phyloP scores from a whole-genome alignment of 2,113 vertebrate genomes.

The Vidua chalybeata region DNA sequence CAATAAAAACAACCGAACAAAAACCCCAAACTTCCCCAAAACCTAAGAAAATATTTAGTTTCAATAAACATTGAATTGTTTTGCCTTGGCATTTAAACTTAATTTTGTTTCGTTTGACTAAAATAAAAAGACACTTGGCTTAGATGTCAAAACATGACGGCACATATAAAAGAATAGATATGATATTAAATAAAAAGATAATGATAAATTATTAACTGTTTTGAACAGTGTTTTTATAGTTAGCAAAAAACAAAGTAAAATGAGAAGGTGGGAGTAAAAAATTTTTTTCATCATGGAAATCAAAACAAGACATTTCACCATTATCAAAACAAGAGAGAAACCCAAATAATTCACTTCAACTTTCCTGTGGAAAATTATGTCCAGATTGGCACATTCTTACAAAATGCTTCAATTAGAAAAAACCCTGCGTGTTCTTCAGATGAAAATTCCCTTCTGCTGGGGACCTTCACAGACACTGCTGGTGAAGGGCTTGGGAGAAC shows the following conservation, averaged over 20 bases:
- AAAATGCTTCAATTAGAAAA: neutral
- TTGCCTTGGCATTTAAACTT: neutral
- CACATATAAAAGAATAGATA: neutral
- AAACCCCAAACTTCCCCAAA: fast-evolving
- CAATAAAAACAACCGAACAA: neutral
- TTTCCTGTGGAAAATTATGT: neutral
- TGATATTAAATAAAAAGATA: neutral
- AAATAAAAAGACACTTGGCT: constrained; percentile 20
- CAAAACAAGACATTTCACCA: constrained; percentile 12
- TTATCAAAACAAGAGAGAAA: constrained; percentile 14
- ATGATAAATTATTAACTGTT: neutral
- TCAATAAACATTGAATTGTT: neutral
- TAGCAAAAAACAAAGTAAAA: neutral
- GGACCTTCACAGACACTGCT: neutral
- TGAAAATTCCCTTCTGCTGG: neutral
- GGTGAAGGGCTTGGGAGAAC: neutral
- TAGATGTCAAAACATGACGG: neutral
- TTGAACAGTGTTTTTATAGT: neutral
- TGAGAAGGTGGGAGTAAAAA: neutral
- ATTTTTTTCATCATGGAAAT: neutral
- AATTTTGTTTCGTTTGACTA: neutral
- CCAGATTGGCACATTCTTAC: neutral
- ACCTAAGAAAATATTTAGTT: neutral
- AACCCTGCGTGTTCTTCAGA: neutral
- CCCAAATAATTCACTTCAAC: neutral